Base-by-base conservation (phyloP, 37 sponge, comb jelly and placozoan genomes). In the Agelas oroides region DNA sequence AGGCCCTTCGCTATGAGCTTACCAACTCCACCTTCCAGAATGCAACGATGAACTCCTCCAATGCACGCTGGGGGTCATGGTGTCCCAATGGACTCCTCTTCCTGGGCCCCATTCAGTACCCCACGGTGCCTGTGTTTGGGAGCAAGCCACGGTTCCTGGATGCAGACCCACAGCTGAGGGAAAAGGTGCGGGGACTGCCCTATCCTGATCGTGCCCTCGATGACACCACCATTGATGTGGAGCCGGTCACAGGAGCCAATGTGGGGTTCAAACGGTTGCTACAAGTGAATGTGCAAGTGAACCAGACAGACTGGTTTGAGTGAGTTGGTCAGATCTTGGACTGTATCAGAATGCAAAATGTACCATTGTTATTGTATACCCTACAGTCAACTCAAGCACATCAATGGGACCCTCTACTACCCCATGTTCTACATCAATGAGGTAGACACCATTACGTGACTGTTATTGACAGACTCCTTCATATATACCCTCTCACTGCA, bases 121-220 rank as follows among this genome's bases (percentile, higher is more conserved):
- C 87, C 23, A 77, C 65, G 52, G 73, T 81, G 0, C 96, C 96
- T 3, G 91, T 87, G 76, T 93, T 72, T 71, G 94, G 80, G 1
- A 93, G 93, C 52, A 92, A 96, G 64, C 91, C 96, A 0, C 94
- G 85, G 71, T 96, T 96, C 88, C 36, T 93, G 71, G 96, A 88
- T 52, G 88, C 83, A 1, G 93, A 96, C 65, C 86, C 91, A 16
- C 20, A 36, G 6, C 62, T 92, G 62, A 62, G 67, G 75, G 65
- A 78, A 16, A 68, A 62, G 13, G 85, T 92, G 5, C 41, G 40
- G 18, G 92, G 92, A 0, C 46, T 95, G 33, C 62, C 28, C 0
- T 38, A 62, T 23, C 87, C 87, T 25, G 70, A 89, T 74, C 58
- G 87, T 30, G 40, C 53, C 16, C 34, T 54, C 19, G 82, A 95